Percentiles rank a stretch among this genome's conserved stretches.
phyloP scores from a whole-genome alignment of 2,797 vertebrate species.

The Denticeps clupeoides region DNA sequence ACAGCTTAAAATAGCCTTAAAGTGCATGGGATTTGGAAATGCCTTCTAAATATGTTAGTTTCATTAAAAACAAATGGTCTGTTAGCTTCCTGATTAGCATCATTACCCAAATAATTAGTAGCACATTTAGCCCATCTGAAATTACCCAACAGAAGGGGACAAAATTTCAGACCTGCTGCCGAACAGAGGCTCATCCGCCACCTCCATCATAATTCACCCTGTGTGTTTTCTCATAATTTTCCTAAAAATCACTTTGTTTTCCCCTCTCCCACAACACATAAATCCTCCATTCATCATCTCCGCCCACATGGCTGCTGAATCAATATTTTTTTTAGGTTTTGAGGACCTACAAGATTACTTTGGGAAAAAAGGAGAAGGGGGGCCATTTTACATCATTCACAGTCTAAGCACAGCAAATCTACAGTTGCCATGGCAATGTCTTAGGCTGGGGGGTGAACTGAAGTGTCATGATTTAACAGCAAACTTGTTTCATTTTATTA shows the following conservation, averaged over 20 bases:
- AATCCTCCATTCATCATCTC: conserved; percentile 38
- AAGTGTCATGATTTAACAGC: conserved; percentile 50
- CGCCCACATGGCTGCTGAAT: conserved; percentile 35
- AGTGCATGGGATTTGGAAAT: too few species aligned
- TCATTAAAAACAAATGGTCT: not conserved
- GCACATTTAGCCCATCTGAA: not conserved
- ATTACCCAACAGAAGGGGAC: not conserved
- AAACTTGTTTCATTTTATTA: conserved; percentile 57
- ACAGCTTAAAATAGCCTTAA: too few species aligned
- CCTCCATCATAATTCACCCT: not conserved
- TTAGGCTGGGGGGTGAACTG: conserved; percentile 32
- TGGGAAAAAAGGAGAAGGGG: conserved; percentile 20
- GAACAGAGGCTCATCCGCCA: not conserved
- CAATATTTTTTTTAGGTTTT: conserved; percentile 43
- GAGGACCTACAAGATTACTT: conserved; percentile 60
- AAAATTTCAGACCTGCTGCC: not conserved
- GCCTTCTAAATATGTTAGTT: not conserved
- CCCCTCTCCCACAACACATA: conserved; percentile 27
- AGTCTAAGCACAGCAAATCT: conserved; percentile 40
- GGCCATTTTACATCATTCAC: conserved; percentile 48
- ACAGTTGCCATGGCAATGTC: conserved; percentile 62
- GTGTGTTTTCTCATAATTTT: not conserved
- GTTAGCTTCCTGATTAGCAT: not conserved
- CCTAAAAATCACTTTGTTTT: not conserved
- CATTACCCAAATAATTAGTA: not conserved